Evolutionary conservation across 2,113 vertebrate genomes (phyloP), one percentile per base, ranked within the genome.

Genomic region (Phasianus colchicus): DNA sequence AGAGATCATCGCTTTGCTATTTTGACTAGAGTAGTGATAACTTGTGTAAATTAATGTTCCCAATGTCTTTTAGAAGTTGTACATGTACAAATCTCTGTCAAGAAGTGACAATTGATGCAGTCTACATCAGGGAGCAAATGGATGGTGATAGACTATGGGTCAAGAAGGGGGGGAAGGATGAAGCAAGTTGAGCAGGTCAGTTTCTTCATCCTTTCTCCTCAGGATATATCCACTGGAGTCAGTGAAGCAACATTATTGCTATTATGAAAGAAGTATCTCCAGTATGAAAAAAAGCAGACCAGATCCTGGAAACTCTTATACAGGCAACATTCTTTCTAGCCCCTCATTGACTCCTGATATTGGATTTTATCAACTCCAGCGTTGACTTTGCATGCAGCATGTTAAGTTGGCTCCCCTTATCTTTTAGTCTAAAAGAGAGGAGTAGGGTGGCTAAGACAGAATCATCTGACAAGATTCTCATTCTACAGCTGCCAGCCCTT

Each of bases 91-190:
- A 10, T 24, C 3, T 54, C 38, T 30, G 13, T 29, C 40, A 61
- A 18, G 65, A 77, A 48, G 40, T 25, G 25, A 45, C 80, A 19
- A 50, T 30, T n/a, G 42, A 30, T 9, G 4, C 19, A 48, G 20
- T 3, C 2, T 43, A 8, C 27, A 18, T 22, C 0, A 1, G 38
- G n/a, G 43, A 86, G 18, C 2, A 54, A 76, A 64, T 1, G 11
- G 47, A 48, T 72, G 54, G 5, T 20, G 16, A 67, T 55, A 60
- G 48, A 60, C 10, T 7, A 19, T 42, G 65, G 45, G n/a, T n/a
- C 11, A 22, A 63, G 65, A 45, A 12, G 42, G 5, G 11, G 27
- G 5, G 6, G 25, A 50, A 24, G 11, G 30, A 3, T 65, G 48
- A 61, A 50, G 66, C 22, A 32, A 91, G 42, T 27, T 63, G 17